Percentiles rank a stretch among this genome's conserved stretches.
Evolutionary conservation across 2,797 vertebrate genomes (phyloP).

Genomic region (Ctenopoma kingsleyae): DNA sequence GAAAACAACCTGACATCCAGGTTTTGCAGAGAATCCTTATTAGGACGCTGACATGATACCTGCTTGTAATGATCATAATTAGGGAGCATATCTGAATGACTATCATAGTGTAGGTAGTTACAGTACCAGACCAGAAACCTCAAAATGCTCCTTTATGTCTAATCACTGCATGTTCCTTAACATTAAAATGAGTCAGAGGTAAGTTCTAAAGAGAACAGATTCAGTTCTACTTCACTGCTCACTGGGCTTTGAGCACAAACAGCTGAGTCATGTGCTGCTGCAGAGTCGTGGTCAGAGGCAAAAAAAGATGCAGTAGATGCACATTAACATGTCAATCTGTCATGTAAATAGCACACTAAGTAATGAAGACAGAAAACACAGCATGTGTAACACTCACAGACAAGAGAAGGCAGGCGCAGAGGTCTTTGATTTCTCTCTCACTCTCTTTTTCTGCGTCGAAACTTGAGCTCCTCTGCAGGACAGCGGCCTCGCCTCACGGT

Average conservation of each 20-base stretch:
- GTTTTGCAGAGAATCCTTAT: no score
- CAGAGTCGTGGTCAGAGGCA: background rate
- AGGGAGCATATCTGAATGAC: no score
- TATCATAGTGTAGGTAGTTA: no score
- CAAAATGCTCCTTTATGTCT: background rate
- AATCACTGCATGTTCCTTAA: no score
- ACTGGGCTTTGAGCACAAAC: constrained; percentile 18
- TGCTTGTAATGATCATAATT: no score
- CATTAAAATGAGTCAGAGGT: no score
- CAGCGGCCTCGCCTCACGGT: background rate
- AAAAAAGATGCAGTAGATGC: constrained; percentile 8
- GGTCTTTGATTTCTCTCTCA: constrained; percentile 13
- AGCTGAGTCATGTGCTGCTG: constrained; percentile 63
- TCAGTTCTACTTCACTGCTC: constrained; percentile 3
- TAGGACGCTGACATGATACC: no score
- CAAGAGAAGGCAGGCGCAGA: constrained; percentile 10
- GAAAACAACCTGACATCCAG: constrained; percentile 27
- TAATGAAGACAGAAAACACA: background rate
- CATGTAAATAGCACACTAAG: background rate
- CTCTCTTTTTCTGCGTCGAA: constrained; percentile 12
- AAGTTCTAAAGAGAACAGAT: constrained; percentile 7
- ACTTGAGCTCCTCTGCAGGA: constrained; percentile 60
- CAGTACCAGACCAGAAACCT: background rate
- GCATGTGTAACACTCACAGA: constrained; percentile 61
- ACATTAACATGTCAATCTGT: background rate